phyloP scores from a whole-genome alignment of 2,888 invertebrate species.

The Drosophila lutescens region DNA sequence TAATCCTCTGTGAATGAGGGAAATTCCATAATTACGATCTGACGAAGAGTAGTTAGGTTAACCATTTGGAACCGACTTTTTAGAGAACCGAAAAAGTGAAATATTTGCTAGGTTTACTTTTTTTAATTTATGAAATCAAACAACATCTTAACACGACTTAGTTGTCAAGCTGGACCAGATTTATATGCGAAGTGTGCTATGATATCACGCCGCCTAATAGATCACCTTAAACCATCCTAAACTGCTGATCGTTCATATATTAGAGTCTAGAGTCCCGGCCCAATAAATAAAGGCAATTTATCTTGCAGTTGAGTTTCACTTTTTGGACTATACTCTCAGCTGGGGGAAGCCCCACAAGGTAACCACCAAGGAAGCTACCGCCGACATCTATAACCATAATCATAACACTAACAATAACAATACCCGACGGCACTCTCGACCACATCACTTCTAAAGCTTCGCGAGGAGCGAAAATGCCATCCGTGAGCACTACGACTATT shows the following conservation, averaged over 20 bases:
- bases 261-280: background rate
- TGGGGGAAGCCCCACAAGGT: conserved; percentile 34
- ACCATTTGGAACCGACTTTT: background rate
- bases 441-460: conserved; percentile 69
- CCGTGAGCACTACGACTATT: conserved; percentile 5
- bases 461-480: conserved; percentile 4
- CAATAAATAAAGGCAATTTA: conserved; percentile 8
- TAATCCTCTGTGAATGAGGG: conserved; percentile 4
- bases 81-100: no score
- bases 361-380: conserved; percentile 33
- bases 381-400: conserved; percentile 8
- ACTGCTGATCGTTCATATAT: conserved; percentile 1
- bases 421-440: conserved; percentile 16
- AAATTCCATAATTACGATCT: conserved; percentile 14
- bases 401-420: conserved; percentile 19
- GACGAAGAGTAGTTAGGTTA: background rate
- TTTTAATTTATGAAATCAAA: background rate
- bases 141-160: conserved; percentile 2
- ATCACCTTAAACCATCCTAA: conserved; percentile 8
- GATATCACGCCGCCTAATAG: conserved; percentile 4
- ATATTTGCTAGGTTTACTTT: no score
- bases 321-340: background rate
- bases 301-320: conserved; percentile 7
- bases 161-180: conserved; percentile 15
- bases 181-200: conserved; percentile 15